These are phyloP conservation scores for Chamaea fasciata DNA, from an alignment of 2,113 vertebrate species.

Conservation along the genomic window DNA sequence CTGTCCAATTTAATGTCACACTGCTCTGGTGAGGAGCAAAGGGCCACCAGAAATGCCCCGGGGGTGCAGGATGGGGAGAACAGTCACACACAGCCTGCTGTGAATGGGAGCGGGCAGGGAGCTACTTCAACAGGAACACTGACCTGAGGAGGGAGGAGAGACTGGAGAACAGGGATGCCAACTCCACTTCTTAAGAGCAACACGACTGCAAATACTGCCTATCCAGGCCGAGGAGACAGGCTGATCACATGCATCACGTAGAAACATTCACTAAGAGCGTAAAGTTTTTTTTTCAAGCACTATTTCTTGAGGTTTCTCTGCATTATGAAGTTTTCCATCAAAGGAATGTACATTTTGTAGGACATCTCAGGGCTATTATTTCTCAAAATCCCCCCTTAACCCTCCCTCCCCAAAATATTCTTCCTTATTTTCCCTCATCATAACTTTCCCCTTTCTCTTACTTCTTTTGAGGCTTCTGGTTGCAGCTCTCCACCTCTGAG, in stretches of 20 bases:
- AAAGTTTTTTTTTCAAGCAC: slow-evolving; percentile 49
- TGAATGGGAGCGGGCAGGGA: background rate
- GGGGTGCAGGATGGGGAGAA: background rate
- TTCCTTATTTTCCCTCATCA: background rate
- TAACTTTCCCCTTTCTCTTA: background rate
- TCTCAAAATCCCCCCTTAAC: background rate
- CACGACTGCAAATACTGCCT: background rate
- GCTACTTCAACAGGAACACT: background rate
- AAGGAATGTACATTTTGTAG: slow-evolving; percentile 26
- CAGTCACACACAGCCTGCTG: slow-evolving; percentile 48
- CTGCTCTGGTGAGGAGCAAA: background rate
- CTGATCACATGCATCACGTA: slow-evolving; percentile 19
- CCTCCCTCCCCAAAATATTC: slow-evolving; percentile 1
- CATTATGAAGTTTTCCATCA: slow-evolving; percentile 20
- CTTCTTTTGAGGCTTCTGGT: slow-evolving; percentile 1
- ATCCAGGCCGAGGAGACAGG: slow-evolving; percentile 7
- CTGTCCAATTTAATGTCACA: background rate
- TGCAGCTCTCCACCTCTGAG: slow-evolving; percentile 2
- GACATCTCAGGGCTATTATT: slow-evolving; percentile 25
- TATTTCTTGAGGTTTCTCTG: slow-evolving; percentile 45
- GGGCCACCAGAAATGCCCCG: background rate
- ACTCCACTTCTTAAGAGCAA: slow-evolving; percentile 29
- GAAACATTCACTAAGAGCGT: background rate
- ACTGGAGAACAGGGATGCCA: slow-evolving; percentile 43
- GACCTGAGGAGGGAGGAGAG: slow-evolving; percentile 21